A percentile compares a stretch with the other conserved stretches of the same genome.
These are phyloP conservation scores for Malurus cyaneus DNA, from an alignment of 2,113 vertebrate genomes.

Conservation along the genomic window DNA sequence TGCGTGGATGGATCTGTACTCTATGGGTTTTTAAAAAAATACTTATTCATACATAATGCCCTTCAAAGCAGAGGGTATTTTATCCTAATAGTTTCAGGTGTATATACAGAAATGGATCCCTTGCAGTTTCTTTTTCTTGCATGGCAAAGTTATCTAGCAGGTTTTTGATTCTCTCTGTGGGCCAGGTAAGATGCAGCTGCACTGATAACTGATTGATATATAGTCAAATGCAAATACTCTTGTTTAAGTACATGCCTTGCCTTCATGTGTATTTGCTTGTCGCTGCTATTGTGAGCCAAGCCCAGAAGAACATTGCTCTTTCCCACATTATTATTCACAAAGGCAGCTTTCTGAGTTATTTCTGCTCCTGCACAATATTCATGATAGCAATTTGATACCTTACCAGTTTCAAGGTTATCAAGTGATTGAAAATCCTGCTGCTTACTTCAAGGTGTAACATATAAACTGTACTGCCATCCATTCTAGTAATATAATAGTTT, in stretches of 20 bases:
- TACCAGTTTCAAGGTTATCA: slow-evolving; percentile 86
- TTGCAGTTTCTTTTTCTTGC: not conserved
- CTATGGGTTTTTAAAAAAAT: not conserved
- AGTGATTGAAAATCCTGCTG: slow-evolving; percentile 83
- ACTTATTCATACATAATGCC: not conserved
- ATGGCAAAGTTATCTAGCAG: slow-evolving; percentile 3
- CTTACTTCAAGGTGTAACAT: slow-evolving; percentile 83
- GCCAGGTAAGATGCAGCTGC: slow-evolving; percentile 41
- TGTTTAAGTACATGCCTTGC: slow-evolving; percentile 54
- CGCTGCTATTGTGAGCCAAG: slow-evolving; percentile 49
- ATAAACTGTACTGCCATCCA: slow-evolving; percentile 76
- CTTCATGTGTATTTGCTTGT: slow-evolving; percentile 51
- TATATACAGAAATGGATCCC: not conserved
- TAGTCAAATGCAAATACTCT: slow-evolving; percentile 59
- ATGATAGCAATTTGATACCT: slow-evolving; percentile 84
- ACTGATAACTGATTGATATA: slow-evolving; percentile 54
- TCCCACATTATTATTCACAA: slow-evolving; percentile 80
- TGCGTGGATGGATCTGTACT: not conserved
- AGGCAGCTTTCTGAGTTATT: slow-evolving; percentile 79
- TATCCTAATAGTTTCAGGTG: not conserved
- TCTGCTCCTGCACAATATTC: slow-evolving; percentile 80
- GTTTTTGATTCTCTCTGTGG: not conserved
- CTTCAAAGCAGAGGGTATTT: not conserved
- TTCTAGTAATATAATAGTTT: slow-evolving; percentile 78
- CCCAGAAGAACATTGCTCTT: slow-evolving; percentile 65